Evolutionary conservation across 2,797 vertebrate species (phyloP), one percentile per base, ranked within the genome.

Genomic region (Lagocephalus sceleratus): DNA sequence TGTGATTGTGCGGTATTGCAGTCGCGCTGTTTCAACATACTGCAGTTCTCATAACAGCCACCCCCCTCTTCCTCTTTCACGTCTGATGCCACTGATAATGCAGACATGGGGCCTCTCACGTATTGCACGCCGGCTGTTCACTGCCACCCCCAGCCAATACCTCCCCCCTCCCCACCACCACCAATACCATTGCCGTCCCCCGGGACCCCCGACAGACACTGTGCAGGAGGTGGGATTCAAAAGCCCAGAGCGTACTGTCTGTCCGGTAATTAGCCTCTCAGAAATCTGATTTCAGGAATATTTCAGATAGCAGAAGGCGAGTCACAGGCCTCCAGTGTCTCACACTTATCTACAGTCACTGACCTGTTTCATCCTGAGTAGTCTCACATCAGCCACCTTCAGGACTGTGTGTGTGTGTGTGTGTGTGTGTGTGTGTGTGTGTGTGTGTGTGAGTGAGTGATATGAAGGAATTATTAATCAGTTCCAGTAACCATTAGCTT

Each of bases 1-100:
- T 74, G 74, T 76, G 75, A 58, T 75, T 68, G 68, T 78, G 76
- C 62, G 70, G 68, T 68, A 60, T 82, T 81, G 79, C 81, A 80
- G 82, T 79, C 71, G 39, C 47, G 76, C 57, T 85, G 79, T 90
- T 88, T 89, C 85, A 78, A 88, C 86, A 88, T 75, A 87, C 81
- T 82, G 79, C 80, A 83, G 76, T 82, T 84, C 85, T 84, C 82
- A 86, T 88, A 90, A 87, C 79, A 81, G 73, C 71, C 57, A 66
- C 57, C 53, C 69, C 73, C 76, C 44, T 49, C 71, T 66, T 59
- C 60, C 75, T 68, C 76, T 78, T 79, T 76, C 75, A 73, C 71
- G 55, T 86, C 80, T 83, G 76, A 84, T 85, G 71, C 68, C 60
- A 63, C 70, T 73, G 79, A 89, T 87, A 84, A 78, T 75, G 81